Evolutionary conservation across 1,140 invertebrate genomes (phyloP), one percentile per base, ranked within the genome.

Genomic region (Drosophila sulfurigaster): DNA sequence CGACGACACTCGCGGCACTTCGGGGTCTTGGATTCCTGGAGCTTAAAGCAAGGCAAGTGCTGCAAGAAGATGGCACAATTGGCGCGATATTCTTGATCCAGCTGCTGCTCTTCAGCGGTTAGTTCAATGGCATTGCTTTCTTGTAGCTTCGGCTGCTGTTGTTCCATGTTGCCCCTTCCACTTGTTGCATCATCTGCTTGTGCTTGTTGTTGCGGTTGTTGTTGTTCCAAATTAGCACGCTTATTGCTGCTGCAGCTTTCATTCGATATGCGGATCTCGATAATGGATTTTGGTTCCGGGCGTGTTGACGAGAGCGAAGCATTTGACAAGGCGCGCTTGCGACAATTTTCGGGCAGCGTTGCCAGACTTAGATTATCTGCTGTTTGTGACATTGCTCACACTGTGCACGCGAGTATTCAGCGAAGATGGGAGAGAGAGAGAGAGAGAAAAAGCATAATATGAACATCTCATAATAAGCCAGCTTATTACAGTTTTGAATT

Each of bases 41-140:
- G 38, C 48, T 92, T 92, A 10, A 92, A 92, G 62, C 91, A 92
- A 0, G 91, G 91, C 41, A 92, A 76, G 46, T 92, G 87, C 41
- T 92, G 91, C 25, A 91, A 30, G 45, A 92, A 92, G 13, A 82
- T 88, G 1, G 51, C 52, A 15, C 79, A 81, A 28, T 65, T 86
- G n/a, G 35, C 35, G 1, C 91, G 82, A 43, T 81, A 80, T 48
- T 78, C 70, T 1, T 46, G 46, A 71, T 92, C 83, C 4, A 69
- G 78, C 38, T 68, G 56, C 43, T 89, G 59, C 49, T 92, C 91
- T 7, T 89, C 85, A 5, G 10, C 35, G 64, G 1, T 67, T 16
- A 74, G 20, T 41, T 63, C 64, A n/a, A 59, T 58, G 43, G 32
- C 28, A 38, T 45, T 28, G 16, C 11, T 41, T 11, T 48, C 28